These are phyloP conservation scores for Sclerodermus sp. DNA, from an alignment of 2,888 invertebrate species.

Conservation along the genomic window DNA sequence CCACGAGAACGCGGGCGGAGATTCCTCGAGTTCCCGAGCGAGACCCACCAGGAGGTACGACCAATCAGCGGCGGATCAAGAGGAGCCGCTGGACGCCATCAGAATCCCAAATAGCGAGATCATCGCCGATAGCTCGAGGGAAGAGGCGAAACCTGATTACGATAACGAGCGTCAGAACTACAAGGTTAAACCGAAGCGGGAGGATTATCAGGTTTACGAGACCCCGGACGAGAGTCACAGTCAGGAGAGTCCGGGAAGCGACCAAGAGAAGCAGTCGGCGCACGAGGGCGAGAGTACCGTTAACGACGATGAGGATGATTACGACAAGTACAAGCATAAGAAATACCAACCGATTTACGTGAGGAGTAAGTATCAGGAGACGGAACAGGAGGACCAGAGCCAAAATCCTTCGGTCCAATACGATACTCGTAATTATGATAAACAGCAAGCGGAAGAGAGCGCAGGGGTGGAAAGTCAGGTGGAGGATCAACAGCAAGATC, in stretches of 20 bases:
- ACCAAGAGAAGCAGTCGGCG: too few relatives aligned
- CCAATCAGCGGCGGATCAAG: too few relatives aligned
- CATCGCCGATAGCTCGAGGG: neutral
- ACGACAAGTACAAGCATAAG: too few relatives aligned
- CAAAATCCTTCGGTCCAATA: neutral
- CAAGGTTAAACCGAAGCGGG: neutral
- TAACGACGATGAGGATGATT: too few relatives aligned
- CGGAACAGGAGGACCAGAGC: conserved; percentile 1
- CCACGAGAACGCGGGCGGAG: too few relatives aligned
- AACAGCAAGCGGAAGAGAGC: too few relatives aligned
- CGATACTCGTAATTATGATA: neutral
- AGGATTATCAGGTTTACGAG: conserved; percentile 14
- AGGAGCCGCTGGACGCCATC: too few relatives aligned
- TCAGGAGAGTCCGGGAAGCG: too few relatives aligned
- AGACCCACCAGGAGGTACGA: too few relatives aligned
- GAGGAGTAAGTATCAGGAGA: conserved; percentile 2
- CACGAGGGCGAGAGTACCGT: too few relatives aligned
- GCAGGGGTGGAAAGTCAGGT: neutral
- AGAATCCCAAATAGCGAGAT: neutral
- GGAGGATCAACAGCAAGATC: neutral
- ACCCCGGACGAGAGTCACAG: conserved; percentile 7
- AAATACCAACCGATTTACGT: too few relatives aligned
- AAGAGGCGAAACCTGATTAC: neutral
- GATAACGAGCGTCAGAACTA: neutral
- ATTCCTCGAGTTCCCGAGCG: too few relatives aligned